Conservation (phyloP, 2,888 invertebrate genomes). For the Mimachlamys varia region DNA sequence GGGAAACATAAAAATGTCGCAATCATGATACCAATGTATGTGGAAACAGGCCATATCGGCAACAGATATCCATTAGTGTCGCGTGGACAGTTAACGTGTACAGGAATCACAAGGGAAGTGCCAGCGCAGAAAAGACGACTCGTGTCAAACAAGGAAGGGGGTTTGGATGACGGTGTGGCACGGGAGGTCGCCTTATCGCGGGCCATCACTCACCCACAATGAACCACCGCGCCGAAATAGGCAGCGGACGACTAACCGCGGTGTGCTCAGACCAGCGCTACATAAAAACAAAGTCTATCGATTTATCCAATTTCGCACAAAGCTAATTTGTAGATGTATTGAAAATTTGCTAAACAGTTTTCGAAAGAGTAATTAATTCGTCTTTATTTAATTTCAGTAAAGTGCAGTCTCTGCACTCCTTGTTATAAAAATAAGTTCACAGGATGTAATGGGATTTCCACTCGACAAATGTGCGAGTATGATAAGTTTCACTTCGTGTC, state of each 20-base stretch:
- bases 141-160: not conserved
- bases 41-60: no score
- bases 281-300: not conserved
- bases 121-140: not conserved
- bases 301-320: not conserved
- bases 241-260: not conserved
- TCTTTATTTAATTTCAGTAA: not conserved
- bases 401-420: not conserved
- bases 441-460: no score
- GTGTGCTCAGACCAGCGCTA: not conserved
- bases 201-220: not conserved
- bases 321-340: not conserved
- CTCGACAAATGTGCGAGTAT: no score
- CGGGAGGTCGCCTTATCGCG: not conserved
- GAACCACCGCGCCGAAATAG: not conserved
- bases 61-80: not conserved
- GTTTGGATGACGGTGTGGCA: not conserved
- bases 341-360: not conserved
- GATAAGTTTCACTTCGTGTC: no score
- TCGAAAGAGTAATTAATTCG: not conserved
- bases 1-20: no score
- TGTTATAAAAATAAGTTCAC: no score
- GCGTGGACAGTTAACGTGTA: conserved; percentile 4
- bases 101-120: not conserved
- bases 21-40: no score